Conservation (phyloP, 2,888 invertebrate species). For the Argyra leucocephala region DNA sequence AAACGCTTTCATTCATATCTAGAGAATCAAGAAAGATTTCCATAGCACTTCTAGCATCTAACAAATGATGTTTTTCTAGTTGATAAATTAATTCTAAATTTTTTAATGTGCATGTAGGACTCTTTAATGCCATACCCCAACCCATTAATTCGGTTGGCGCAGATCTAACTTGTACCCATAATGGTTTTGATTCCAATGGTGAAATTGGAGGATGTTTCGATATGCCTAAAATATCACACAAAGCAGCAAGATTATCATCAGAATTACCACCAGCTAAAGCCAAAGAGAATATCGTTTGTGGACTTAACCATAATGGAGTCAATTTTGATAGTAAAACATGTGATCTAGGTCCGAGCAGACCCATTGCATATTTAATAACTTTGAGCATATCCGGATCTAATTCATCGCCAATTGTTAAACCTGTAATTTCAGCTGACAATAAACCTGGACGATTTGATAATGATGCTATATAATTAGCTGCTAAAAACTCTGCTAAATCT, state of each 20-base stretch:
- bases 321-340: slow-evolving; percentile 46
- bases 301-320: slow-evolving; percentile 47
- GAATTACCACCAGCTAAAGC: slow-evolving; percentile 48
- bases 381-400: slow-evolving; percentile 42
- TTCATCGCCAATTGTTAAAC: slow-evolving; percentile 36
- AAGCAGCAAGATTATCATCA: slow-evolving; percentile 47
- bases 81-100: slow-evolving; percentile 47
- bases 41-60: slow-evolving; percentile 37
- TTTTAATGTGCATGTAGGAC: slow-evolving; percentile 44
- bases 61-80: slow-evolving; percentile 41
- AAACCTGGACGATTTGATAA: slow-evolving; percentile 47
- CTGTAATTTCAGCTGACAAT: slow-evolving; percentile 44
- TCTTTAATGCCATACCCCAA: slow-evolving; percentile 46
- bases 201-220: slow-evolving; percentile 43
- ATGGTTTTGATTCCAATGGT: slow-evolving; percentile 32
- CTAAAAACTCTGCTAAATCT: slow-evolving; percentile 47
- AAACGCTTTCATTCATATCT: slow-evolving; percentile 47
- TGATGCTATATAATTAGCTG: slow-evolving; percentile 49
- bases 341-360: slow-evolving; percentile 46
- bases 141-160: slow-evolving; percentile 46
- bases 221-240: slow-evolving; percentile 46
- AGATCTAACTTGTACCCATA: slow-evolving; percentile 42
- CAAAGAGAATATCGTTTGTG: slow-evolving; percentile 46
- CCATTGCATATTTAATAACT: slow-evolving; percentile 46
- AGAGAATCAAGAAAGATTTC: slow-evolving; percentile 47